Evolutionary conservation across 64 coral and sea anemone genomes (phyloP).

Genomic region (Acropora tenuis): DNA sequence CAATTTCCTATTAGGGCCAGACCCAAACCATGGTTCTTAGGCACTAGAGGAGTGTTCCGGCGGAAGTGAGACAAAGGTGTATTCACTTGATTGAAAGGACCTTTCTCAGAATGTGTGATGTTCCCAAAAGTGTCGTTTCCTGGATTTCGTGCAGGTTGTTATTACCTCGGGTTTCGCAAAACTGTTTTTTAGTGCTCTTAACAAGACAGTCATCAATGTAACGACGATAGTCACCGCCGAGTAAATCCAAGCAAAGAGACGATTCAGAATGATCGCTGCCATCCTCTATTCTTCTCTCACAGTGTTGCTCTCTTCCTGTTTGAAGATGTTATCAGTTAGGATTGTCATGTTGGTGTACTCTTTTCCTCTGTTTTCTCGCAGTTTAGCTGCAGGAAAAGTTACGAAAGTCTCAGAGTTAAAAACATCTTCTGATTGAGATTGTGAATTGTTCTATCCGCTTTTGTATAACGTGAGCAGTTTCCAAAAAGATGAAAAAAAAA

Average conservation of each 20-base stretch:
- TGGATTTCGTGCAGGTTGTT: too few relatives aligned
- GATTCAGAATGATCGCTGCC: slow-evolving; percentile 85
- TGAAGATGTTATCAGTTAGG: slow-evolving; percentile 81
- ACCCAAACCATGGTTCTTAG: too few relatives aligned
- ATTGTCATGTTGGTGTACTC: slow-evolving; percentile 74
- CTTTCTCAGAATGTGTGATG: too few relatives aligned
- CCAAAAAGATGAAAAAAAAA: too few relatives aligned
- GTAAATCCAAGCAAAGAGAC: slow-evolving; percentile 90
- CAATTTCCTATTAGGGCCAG: too few relatives aligned
- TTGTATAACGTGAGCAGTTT: neutral
- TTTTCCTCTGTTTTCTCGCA: slow-evolving; percentile 57
- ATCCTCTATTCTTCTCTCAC: slow-evolving; percentile 88
- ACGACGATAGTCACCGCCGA: slow-evolving; percentile 68
- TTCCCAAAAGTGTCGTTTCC: too few relatives aligned
- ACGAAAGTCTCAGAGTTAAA: neutral
- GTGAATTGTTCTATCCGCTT: too few relatives aligned
- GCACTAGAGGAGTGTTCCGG: too few relatives aligned
- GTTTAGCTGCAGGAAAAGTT: slow-evolving; percentile 40
- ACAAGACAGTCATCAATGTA: slow-evolving; percentile 74
- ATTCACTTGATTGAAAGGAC: too few relatives aligned
- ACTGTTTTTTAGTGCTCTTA: slow-evolving; percentile 15
- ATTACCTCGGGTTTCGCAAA: too few relatives aligned
- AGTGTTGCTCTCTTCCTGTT: slow-evolving; percentile 74
- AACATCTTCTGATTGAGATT: too few relatives aligned
- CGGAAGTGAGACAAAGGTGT: too few relatives aligned